These are phyloP conservation scores for Rhinichthys osculus DNA, from an alignment of 2,797 vertebrate genomes.

Conservation along the genomic window DNA sequence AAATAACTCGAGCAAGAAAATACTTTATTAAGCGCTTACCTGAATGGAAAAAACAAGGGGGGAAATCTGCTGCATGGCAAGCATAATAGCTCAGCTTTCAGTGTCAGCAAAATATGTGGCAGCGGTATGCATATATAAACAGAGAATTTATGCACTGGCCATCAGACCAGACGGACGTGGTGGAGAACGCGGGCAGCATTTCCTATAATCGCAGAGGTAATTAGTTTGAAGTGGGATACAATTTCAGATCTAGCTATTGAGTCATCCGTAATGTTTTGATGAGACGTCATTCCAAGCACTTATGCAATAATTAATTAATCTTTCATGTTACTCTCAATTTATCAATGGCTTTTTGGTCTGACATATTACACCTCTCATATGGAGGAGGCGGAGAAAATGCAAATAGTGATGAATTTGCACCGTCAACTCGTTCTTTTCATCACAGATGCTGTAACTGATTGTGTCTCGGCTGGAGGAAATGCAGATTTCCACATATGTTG, in stretches of 20 bases:
- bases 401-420: slow-evolving; percentile 62
- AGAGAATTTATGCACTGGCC: slow-evolving; percentile 55
- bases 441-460: neutral
- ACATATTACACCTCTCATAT: slow-evolving; percentile 48
- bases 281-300: slow-evolving; percentile 63
- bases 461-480: neutral
- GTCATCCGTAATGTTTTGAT: slow-evolving; percentile 76
- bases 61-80: neutral
- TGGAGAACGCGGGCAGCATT: slow-evolving; percentile 63
- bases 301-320: slow-evolving; percentile 73
- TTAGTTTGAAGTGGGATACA: slow-evolving; percentile 62
- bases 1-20: neutral
- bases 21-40: slow-evolving; percentile 30
- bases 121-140: slow-evolving; percentile 57
- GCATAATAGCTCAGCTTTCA: slow-evolving; percentile 13
- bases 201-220: slow-evolving; percentile 65
- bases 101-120: slow-evolving; percentile 51
- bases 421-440: slow-evolving; percentile 20
- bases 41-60: neutral
- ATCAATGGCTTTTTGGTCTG: slow-evolving; percentile 64
- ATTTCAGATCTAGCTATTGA: slow-evolving; percentile 66
- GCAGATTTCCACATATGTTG: neutral
- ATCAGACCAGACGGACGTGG: slow-evolving; percentile 48
- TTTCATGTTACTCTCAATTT: slow-evolving; percentile 64
- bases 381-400: slow-evolving; percentile 53